phyloP scores from a whole-genome alignment of 1,140 invertebrate species.

The Wiebesia pumilae region DNA sequence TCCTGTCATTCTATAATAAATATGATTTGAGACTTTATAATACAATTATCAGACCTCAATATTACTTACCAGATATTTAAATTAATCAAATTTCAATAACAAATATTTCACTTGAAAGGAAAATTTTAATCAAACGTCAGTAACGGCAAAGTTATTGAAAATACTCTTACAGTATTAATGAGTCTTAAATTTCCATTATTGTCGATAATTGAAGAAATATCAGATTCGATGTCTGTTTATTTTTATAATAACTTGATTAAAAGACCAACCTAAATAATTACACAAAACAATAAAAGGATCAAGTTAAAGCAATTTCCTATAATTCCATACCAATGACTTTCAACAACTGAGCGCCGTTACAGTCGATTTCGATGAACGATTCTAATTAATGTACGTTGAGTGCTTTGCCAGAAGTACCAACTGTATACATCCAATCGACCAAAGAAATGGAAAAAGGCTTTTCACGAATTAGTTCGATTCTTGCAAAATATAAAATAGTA shows the following conservation, averaged over 20 bases:
- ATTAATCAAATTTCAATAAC: not conserved
- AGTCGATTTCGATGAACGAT: not conserved
- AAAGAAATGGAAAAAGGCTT: slow-evolving; percentile 11
- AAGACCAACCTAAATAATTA: not conserved
- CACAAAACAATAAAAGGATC: not conserved
- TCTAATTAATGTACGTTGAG: slow-evolving; percentile 11
- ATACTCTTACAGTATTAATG: not conserved
- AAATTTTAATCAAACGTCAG: not conserved
- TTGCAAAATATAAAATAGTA: slow-evolving; percentile 15
- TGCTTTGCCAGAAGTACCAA: not conserved
- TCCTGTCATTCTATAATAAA: too few relatives aligned
- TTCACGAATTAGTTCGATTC: slow-evolving; percentile 7
- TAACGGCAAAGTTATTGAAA: not conserved
- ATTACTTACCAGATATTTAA: not conserved
- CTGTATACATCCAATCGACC: not conserved
- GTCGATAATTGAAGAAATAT: not conserved
- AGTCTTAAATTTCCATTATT: not conserved
- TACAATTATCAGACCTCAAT: not conserved
- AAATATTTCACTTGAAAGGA: not conserved
- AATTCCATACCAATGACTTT: not conserved
- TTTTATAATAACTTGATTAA: not conserved
- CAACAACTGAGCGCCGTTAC: not conserved
- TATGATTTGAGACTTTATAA: not conserved
- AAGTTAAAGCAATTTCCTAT: not conserved
- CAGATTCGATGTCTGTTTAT: not conserved